phyloP scores from a whole-genome alignment of 2,797 vertebrate species.

The Eremophila alpestris region DNA sequence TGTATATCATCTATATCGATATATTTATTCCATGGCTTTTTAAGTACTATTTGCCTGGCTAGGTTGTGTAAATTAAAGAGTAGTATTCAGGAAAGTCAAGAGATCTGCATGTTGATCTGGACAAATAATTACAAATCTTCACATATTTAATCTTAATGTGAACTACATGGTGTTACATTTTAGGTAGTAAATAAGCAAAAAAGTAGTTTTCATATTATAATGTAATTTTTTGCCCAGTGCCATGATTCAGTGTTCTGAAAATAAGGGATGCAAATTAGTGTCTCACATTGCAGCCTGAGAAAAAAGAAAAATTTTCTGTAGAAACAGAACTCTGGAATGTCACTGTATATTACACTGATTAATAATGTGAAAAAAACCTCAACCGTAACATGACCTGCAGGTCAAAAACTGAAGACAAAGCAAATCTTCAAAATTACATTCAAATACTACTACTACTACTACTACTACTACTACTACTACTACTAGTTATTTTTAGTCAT shows the following conservation, averaged over 20 bases:
- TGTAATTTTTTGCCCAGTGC: background rate
- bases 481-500: background rate
- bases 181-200: background rate
- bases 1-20: rapidly evolving
- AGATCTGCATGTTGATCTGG: background rate
- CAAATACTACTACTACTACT: background rate
- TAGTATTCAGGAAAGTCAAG: background rate
- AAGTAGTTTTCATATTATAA: background rate
- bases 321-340: background rate
- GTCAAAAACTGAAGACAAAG: background rate
- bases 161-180: background rate
- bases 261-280: background rate
- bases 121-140: background rate
- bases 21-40: background rate
- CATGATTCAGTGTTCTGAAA: background rate
- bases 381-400: background rate
- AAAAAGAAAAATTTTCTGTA: background rate
- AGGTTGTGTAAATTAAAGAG: background rate
- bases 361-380: background rate
- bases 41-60: background rate
- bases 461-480: background rate
- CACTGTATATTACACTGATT: background rate
- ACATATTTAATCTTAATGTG: background rate
- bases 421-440: background rate
- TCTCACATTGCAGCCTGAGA: background rate